These are phyloP conservation scores for Cassiopea andromeda DNA, from an alignment of 30 jellyfish, hydroid and myxozoan genomes.

Conservation along the genomic window DNA sequence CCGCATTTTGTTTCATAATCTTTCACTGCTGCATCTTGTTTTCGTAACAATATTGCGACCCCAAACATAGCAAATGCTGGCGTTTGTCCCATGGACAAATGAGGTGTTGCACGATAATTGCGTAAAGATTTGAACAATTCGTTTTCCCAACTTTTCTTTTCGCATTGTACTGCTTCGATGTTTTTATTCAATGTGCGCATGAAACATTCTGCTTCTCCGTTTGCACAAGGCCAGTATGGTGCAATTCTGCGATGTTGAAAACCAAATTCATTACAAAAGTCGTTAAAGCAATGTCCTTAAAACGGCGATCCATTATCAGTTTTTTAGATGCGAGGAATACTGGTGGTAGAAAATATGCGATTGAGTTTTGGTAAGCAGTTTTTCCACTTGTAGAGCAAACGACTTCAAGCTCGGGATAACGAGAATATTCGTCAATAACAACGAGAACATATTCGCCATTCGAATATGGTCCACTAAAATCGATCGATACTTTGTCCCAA, in stretches of 20 bases:
- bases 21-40: neutral
- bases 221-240: slow-evolving; percentile 43
- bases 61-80: neutral
- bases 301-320: slow-evolving; percentile 72
- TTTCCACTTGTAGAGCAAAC: slow-evolving; percentile 46
- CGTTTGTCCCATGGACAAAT: neutral
- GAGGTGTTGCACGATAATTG: slow-evolving; percentile 22
- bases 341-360: slow-evolving; percentile 12
- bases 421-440: slow-evolving; percentile 28
- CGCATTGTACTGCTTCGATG: slow-evolving; percentile 34
- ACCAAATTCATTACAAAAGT: slow-evolving; percentile 10
- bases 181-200: slow-evolving; percentile 32
- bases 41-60: neutral
- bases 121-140: slow-evolving; percentile 21
- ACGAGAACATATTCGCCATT: slow-evolving; percentile 60
- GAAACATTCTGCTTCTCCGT: slow-evolving; percentile 47
- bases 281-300: slow-evolving; percentile 28
- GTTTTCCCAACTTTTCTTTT: slow-evolving; percentile 51
- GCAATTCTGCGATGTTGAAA: neutral
- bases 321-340: slow-evolving; percentile 1
- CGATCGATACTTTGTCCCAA: slow-evolving; percentile 21
- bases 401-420: slow-evolving; percentile 62
- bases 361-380: slow-evolving; percentile 45
- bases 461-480: slow-evolving; percentile 52
- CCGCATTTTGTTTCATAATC: neutral